Evolutionary conservation across 2,888 invertebrate species (phyloP), one percentile per base, ranked within the genome.

Genomic region (Netelia virgata): DNA sequence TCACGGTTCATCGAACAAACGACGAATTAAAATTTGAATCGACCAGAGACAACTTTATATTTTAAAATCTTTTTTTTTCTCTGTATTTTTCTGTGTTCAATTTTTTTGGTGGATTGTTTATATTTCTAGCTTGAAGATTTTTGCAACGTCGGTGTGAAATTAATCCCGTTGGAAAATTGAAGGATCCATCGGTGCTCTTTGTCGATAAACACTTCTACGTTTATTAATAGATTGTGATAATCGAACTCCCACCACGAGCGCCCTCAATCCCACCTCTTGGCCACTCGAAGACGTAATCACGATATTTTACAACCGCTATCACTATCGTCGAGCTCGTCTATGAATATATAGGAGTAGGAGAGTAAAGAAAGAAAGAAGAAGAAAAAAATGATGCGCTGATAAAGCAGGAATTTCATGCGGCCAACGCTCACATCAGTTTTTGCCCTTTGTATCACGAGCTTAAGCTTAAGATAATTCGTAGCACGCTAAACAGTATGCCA

Each of bases 221-320:
- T 82, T 77, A 78, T 77, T 68, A 73, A 78, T 77, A 77, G 73
- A 83, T 61, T 16, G 82, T 76, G 82, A 78, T 83, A 83, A 83
- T 83, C 43, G 61, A 55, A 74, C 63, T 6, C 43, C 73, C 73
- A 69, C 61, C 64, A 55, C 47, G 36, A 36, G 68, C 18, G 41
- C 18, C 10, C 72, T 63, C 28, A 16, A 83, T 53, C 63, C 66
- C 77, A 57, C 68, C 43, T 53, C 68, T 69, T 8, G n/a, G 36
- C 77, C 53, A 10, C 53, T 72, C 47, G 50, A 77, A 66, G 72
- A 59, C 41, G 36, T 76, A 64, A 47, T 64, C 72, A 41, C 70
- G 16, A 77, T 69, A 53, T 16, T 28, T 55, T 59, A 78, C 69
- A 16, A 66, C 23, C 47, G 18, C 16, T 69, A 77, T 61, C 69